These are phyloP conservation scores for Watsonalla cultraria DNA, from an alignment of 2,888 invertebrate species.

Conservation along the genomic window DNA sequence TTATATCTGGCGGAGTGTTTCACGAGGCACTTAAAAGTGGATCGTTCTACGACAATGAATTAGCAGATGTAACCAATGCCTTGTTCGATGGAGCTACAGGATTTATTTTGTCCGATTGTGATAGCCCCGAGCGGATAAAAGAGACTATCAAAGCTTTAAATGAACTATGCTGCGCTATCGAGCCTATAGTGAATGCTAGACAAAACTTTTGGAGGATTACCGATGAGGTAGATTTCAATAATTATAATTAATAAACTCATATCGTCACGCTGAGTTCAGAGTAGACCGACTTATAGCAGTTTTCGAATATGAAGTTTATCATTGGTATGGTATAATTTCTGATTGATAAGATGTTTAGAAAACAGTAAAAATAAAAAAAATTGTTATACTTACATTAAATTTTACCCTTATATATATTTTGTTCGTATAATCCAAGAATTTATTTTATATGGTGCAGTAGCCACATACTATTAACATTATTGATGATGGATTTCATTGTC, in stretches of 20 bases:
- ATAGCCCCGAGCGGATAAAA: conserved; percentile 24
- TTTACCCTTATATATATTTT: no score
- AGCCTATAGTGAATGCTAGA: conserved; percentile 38
- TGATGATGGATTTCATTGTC: no score
- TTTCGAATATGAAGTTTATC: no score
- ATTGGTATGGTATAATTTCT: no score
- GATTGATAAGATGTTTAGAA: no score
- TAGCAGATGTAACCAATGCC: conserved; percentile 48
- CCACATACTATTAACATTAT: no score
- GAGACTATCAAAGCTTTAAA: conserved; percentile 38
- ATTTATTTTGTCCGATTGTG: conserved; percentile 38
- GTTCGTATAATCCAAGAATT: no score
- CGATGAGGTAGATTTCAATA: conserved; percentile 31
- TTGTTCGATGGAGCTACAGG: conserved; percentile 54
- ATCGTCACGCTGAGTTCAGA: background rate
- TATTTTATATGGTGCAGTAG: no score
- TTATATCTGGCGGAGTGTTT: conserved; percentile 50
- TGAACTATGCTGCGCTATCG: conserved; percentile 40
- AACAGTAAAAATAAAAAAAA: no score
- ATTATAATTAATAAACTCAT: background rate
- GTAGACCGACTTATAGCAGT: background rate
- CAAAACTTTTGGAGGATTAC: conserved; percentile 36
- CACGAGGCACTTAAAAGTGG: conserved; percentile 28
- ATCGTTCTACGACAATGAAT: conserved; percentile 27
- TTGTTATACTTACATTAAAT: background rate